phyloP scores from a whole-genome alignment of 2,113 vertebrate species.

The Mustela nigripes region DNA sequence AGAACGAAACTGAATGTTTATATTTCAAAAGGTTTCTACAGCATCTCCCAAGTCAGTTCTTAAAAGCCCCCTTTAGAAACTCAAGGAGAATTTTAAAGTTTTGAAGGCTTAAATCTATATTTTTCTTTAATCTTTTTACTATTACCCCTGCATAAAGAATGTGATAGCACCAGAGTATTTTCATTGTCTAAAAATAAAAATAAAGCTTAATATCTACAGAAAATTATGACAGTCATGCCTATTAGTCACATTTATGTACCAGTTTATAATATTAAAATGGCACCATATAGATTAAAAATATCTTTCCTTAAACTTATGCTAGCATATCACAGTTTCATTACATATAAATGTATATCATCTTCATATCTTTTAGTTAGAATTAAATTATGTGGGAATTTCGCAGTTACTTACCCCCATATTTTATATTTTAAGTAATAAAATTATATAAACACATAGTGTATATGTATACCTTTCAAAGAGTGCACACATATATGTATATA shows the following conservation, averaged over 20 bases:
- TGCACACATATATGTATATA: no score
- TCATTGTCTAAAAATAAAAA: slow-evolving; percentile 12
- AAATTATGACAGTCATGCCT: neutral
- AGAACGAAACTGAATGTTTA: slow-evolving; percentile 82
- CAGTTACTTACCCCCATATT: neutral
- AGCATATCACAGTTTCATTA: neutral
- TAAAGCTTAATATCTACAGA: neutral
- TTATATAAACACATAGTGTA: neutral
- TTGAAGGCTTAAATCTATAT: slow-evolving; percentile 66
- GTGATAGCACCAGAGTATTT: neutral
- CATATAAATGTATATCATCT: neutral
- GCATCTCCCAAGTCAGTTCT: slow-evolving; percentile 86
- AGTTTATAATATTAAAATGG: neutral
- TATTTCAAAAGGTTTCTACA: slow-evolving; percentile 86
- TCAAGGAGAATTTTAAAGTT: slow-evolving; percentile 84
- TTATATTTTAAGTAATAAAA: neutral
- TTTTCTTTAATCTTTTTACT: slow-evolving; percentile 70
- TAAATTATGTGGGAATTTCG: neutral
- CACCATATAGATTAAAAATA: neutral
- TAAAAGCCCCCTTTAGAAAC: slow-evolving; percentile 82
- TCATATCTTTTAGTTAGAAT: neutral
- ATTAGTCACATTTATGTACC: neutral
- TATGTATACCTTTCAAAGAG: neutral
- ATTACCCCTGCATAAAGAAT: slow-evolving; percentile 56
- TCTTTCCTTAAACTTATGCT: neutral